Evolutionary conservation across 2,113 vertebrate species (phyloP).

Genomic region (Syrmaticus mikado): DNA sequence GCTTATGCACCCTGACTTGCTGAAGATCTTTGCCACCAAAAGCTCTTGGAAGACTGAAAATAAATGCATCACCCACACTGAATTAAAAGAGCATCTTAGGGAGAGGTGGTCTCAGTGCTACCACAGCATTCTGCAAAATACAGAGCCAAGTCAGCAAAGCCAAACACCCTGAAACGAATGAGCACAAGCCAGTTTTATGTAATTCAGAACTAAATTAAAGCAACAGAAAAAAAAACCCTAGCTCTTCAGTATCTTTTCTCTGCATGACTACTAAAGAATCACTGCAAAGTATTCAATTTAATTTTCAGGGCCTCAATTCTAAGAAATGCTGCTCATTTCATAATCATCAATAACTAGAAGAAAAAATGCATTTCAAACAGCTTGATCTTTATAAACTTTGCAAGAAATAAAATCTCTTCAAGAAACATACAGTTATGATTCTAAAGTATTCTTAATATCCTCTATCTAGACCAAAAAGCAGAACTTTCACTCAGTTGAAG

Average conservation of each 20-base stretch:
- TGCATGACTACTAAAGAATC: not conserved
- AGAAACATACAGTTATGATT: not conserved
- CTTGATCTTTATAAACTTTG: not conserved
- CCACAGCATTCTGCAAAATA: not conserved
- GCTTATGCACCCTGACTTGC: not conserved
- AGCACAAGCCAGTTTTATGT: not conserved
- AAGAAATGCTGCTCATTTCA: not conserved
- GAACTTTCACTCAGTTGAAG: not conserved
- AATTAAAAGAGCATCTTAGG: not conserved
- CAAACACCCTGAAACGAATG: not conserved
- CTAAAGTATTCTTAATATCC: not conserved
- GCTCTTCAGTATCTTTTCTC: not conserved
- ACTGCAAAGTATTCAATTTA: not conserved
- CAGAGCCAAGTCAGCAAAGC: not conserved
- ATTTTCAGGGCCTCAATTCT: not conserved
- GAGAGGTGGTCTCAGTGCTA: not conserved
- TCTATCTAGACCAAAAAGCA: not conserved
- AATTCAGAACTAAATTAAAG: not conserved
- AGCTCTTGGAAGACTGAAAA: not conserved
- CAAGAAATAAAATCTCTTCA: not conserved
- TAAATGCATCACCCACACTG: not conserved
- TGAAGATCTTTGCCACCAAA: not conserved
- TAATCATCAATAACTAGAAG: not conserved
- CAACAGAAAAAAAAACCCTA: fast-evolving
- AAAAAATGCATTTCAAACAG: not conserved